Evolutionary conservation across 2,888 invertebrate species (phyloP).

Genomic region (Formica aserva): DNA sequence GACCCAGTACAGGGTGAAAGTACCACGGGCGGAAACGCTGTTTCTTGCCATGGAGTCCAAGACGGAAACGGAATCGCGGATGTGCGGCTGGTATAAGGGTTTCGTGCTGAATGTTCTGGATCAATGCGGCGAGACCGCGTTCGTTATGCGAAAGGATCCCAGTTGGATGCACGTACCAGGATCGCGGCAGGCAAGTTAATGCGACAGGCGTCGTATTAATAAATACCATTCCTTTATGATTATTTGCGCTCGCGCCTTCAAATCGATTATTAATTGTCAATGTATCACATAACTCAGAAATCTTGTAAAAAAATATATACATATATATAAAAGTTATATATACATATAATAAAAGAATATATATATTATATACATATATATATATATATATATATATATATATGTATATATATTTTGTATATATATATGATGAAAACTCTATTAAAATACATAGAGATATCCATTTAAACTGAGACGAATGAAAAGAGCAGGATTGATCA

Average conservation of each 20-base stretch:
- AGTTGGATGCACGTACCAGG: conserved; percentile 76
- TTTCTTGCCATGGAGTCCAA: conserved; percentile 90
- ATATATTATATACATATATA: not conserved
- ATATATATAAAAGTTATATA: not conserved
- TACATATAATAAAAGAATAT: not conserved
- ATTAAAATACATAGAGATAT: not conserved
- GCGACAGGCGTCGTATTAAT: not conserved
- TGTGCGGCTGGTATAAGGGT: conserved; percentile 90
- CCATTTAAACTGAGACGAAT: not conserved
- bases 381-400: not conserved
- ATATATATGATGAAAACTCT: not conserved
- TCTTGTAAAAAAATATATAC: not conserved
- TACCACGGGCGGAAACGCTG: conserved; percentile 91
- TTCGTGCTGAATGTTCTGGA: conserved; percentile 94
- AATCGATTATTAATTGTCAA: conserved; percentile 5
- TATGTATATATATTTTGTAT: too few relatives aligned
- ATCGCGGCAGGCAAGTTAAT: conserved; percentile 30
- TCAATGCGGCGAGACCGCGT: conserved; percentile 93
- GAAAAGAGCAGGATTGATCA: not conserved
- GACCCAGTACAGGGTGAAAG: conserved; percentile 91
- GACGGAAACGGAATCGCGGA: conserved; percentile 88
- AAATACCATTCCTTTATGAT: not conserved
- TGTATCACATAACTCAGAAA: not conserved
- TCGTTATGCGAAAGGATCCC: conserved; percentile 87
- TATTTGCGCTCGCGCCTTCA: not conserved